Evolutionary conservation across 2,113 vertebrate species (phyloP).

Genomic region (Sprattus sprattus): DNA sequence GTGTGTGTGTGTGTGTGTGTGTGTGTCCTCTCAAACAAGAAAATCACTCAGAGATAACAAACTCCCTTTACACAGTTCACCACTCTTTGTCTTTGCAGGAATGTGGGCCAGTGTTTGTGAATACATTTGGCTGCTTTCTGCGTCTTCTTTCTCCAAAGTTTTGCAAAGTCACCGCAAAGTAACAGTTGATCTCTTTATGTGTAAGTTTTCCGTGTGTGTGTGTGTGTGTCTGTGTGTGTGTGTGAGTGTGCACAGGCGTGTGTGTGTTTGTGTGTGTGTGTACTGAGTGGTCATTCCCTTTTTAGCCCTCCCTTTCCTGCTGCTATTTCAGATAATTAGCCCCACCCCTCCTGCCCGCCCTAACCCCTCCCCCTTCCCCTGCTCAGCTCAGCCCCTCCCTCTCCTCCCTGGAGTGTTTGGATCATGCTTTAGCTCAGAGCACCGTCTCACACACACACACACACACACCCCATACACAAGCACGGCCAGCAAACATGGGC

Average conservation of each 20-base stretch:
- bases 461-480: slow-evolving; percentile 44
- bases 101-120: background rate
- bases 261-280: background rate
- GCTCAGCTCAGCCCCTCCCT: slow-evolving; percentile 33
- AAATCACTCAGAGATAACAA: background rate
- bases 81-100: background rate
- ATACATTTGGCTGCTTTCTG: background rate
- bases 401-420: slow-evolving; percentile 40
- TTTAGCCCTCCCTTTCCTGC: slow-evolving; percentile 50
- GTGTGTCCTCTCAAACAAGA: no score
- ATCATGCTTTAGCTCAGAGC: slow-evolving; percentile 61
- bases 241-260: slow-evolving; percentile 20
- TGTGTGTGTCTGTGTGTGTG: background rate
- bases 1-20: no score
- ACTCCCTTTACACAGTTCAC: background rate
- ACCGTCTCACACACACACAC: slow-evolving; percentile 34
- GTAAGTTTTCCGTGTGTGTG: slow-evolving; percentile 22
- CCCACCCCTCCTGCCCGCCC: slow-evolving; percentile 36
- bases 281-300: slow-evolving; percentile 45
- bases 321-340: slow-evolving; percentile 39
- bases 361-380: slow-evolving; percentile 32
- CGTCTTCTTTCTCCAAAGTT: background rate
- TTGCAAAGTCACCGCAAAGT: background rate
- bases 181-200: background rate
- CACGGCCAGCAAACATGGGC: slow-evolving; percentile 63